Percentiles rank a stretch among this genome's conserved stretches.
These are phyloP conservation scores for Druon quercuslanigerum DNA, from an alignment of 1,140 invertebrate genomes.

Conservation along the genomic window DNA sequence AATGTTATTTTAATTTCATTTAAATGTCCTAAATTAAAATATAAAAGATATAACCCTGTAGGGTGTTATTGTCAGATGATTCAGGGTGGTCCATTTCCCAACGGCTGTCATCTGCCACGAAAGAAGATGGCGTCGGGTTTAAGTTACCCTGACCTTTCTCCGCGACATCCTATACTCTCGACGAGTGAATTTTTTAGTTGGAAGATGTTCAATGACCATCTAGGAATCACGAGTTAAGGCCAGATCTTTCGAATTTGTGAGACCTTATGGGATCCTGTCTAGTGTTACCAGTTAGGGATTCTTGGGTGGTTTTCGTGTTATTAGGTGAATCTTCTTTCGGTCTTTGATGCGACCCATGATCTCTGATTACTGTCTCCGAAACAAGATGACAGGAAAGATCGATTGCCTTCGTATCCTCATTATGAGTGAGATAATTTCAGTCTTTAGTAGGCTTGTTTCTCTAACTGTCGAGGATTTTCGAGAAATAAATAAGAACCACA, in stretches of 20 bases:
- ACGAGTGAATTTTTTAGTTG: constrained; percentile 37
- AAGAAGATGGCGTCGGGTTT: constrained; percentile 45
- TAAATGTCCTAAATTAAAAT: no score
- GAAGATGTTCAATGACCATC: constrained; percentile 34
- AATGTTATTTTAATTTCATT: no score
- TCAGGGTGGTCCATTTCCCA: constrained; percentile 67
- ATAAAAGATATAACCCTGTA: background rate
- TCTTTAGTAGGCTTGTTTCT: background rate
- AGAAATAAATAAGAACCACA: no score
- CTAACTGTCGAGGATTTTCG: background rate
- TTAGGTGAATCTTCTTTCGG: constrained; percentile 10
- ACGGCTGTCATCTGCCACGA: constrained; percentile 58
- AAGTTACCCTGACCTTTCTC: constrained; percentile 45
- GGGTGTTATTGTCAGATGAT: constrained; percentile 38
- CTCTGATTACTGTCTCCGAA: constrained; percentile 1
- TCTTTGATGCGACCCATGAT: background rate
- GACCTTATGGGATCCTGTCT: constrained; percentile 48
- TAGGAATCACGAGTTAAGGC: constrained; percentile 37
- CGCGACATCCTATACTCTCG: constrained; percentile 51
- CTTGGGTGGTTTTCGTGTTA: constrained; percentile 45
- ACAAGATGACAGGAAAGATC: constrained; percentile 3
- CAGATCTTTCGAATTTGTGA: constrained; percentile 37
- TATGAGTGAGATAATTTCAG: background rate
- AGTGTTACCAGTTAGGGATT: constrained; percentile 39
- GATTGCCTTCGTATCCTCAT: background rate